Evolutionary conservation across 2,888 invertebrate species (phyloP).

Genomic region (Ditula angustiorana): DNA sequence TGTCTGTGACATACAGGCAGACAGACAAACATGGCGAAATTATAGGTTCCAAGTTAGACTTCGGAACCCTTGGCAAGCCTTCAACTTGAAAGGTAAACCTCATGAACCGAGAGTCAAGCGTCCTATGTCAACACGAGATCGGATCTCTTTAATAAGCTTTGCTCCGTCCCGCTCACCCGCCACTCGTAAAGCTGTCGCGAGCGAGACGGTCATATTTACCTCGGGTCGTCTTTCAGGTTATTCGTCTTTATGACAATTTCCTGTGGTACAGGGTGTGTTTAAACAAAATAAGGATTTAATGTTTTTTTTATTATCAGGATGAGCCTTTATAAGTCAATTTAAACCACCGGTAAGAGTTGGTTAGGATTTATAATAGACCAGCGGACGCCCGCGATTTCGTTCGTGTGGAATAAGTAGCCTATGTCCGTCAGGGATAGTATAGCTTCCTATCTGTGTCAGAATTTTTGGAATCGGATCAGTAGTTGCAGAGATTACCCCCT

Average conservation of each 20-base stretch:
- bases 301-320: not conserved
- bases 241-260: not conserved
- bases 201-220: conserved; percentile 12
- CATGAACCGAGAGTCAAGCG: conserved; percentile 19
- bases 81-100: conserved; percentile 6
- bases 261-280: not conserved
- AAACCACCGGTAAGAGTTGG: too few relatives aligned
- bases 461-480: too few relatives aligned
- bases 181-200: not conserved
- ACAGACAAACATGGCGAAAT: too few relatives aligned
- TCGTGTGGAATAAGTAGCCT: too few relatives aligned
- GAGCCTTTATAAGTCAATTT: not conserved
- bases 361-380: too few relatives aligned
- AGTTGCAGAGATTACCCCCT: too few relatives aligned
- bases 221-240: not conserved
- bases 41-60: too few relatives aligned
- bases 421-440: too few relatives aligned
- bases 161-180: conserved; percentile 11
- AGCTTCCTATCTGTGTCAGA: too few relatives aligned
- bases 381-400: not conserved
- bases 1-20: too few relatives aligned
- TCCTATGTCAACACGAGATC: conserved; percentile 29
- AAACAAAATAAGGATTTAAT: not conserved
- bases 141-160: conserved; percentile 28
- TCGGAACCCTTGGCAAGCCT: too few relatives aligned